Evolutionary conservation across 2,888 invertebrate genomes (phyloP), one percentile per base, ranked within the genome.

Genomic region (Apamea crenata): DNA sequence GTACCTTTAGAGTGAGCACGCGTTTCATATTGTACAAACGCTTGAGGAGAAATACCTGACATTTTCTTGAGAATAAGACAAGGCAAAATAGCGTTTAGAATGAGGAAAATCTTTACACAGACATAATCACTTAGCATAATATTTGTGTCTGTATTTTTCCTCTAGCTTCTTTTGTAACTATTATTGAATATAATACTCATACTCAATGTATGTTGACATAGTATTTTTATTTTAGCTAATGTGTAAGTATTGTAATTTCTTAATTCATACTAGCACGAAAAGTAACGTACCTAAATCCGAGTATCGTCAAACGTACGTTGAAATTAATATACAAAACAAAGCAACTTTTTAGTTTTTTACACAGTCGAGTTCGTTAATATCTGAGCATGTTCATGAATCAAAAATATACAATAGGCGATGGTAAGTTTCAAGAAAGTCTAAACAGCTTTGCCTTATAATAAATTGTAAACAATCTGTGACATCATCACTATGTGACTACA

Each of bases 51-150:
- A 65, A 65, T 84, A 77, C 56, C 74, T 77, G 74, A 74, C 67
- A 77, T 81, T 81, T 72, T 74, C 77, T 59, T 74, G 29, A 32
- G 63, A 71, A 77, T 80, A 77, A 74, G 67, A 70, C 56, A 74
- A 73, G n/a, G 53, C 56, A 65, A 73, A 59, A 69, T 47, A 69
- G 16, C 69, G 65, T 66, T 70, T 70, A 36, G 59, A 70, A 83
- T 66, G 63, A 69, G 69, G 65, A 82, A 77, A 82, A 74, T 74
- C 65, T 47, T 83, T 61, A 53, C 59, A 32, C 36, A 70, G 65
- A 50, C 53, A 70, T 69, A 82, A 82, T 67, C 76, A 82, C 61
- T 81, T 32, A 29, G 44, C 77, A 81, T 81, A 81, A 75, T 70
- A 66, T 76, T 70, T 59, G 44, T n/a, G 47, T 68, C 21, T 29